Conservation (phyloP, 2,888 invertebrate genomes). For the Pteria penguin region DNA sequence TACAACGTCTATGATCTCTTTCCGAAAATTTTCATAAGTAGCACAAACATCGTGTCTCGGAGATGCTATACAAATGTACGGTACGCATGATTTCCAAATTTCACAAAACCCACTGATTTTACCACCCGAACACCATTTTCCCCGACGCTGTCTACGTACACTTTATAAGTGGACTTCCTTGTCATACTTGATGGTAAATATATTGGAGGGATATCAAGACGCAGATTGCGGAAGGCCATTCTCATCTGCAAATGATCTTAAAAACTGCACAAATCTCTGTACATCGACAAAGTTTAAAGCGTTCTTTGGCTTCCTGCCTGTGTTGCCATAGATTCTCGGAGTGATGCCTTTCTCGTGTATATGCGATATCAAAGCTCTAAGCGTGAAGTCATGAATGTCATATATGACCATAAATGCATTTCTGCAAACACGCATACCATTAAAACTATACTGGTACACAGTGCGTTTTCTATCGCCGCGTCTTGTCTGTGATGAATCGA, state of each 20-base stretch:
- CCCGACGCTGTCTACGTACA: neutral
- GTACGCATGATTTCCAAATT: conserved; percentile 29
- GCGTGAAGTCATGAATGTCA: too few species aligned
- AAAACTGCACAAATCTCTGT: neutral
- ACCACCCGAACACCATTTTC: conserved; percentile 7
- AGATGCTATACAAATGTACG: conserved; percentile 26
- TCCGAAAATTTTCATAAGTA: conserved; percentile 24
- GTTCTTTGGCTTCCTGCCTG: neutral
- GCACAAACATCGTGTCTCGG: conserved; percentile 37
- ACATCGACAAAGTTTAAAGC: conserved; percentile 8
- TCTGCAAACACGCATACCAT: too few species aligned
- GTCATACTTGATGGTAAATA: neutral
- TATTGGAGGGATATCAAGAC: conserved; percentile 13
- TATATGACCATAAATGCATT: too few species aligned
- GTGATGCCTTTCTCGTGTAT: neutral
- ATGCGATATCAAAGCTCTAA: too few species aligned
- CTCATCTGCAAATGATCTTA: conserved; percentile 6
- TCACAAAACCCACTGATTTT: conserved; percentile 12
- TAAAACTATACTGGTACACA: too few species aligned
- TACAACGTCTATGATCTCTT: conserved; percentile 19
- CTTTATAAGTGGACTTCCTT: neutral
- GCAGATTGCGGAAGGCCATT: conserved; percentile 15
- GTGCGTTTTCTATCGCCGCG: too few species aligned
- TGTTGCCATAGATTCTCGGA: conserved; percentile 9
- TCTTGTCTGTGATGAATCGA: too few species aligned